Evolutionary conservation across 2,888 invertebrate genomes (phyloP), one percentile per base, ranked within the genome.

Genomic region (Drosophila stalkeri): DNA sequence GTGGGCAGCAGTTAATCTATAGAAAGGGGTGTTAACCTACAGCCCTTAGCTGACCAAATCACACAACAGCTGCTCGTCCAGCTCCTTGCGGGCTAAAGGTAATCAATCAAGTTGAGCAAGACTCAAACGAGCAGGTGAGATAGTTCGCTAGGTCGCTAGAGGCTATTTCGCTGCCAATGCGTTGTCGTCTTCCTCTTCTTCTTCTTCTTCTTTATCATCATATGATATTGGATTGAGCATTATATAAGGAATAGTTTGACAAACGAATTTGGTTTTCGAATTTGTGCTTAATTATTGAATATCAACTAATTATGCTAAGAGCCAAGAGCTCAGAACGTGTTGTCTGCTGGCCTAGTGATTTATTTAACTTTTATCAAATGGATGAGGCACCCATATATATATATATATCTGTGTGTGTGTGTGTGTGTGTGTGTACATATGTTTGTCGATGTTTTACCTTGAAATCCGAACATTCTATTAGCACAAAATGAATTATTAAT

Each of bases 401-500:
- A 7, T 39, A 1, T 8, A 8, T n/a, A 2, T n/a, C 16, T 8
- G 2, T 41, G n/a, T 2, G 46, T 46, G 46, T 18, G 20, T 33
- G 61, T 52, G 52, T 64, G 71, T 59, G 52, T 49, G 46, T 33
- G 33, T 51, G 33, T 47, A 67, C 68, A 69, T 64, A 62, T 49
- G 65, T 62, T 37, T 51, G 61, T 54, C 56, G 43, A 35, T 66
- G 73, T 57, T 69, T 61, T 70, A 63, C 66, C 75, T 72, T 64
- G 74, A 82, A 72, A 82, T 70, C 71, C 67, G 67, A 74, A 69
- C 82, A 77, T 87, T 82, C 69, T 89, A 89, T 87, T 87, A 79
- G 75, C 70, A 72, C 77, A 74, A 72, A 89, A 81, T 90, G 77
- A 90, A 86, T 86, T 90, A 86, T 90, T 90, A 86, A 86, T 84